Percentiles rank a stretch among this genome's conserved stretches.
Evolutionary conservation across 2,113 vertebrate genomes (phyloP).

Genomic region (Strix aluco): DNA sequence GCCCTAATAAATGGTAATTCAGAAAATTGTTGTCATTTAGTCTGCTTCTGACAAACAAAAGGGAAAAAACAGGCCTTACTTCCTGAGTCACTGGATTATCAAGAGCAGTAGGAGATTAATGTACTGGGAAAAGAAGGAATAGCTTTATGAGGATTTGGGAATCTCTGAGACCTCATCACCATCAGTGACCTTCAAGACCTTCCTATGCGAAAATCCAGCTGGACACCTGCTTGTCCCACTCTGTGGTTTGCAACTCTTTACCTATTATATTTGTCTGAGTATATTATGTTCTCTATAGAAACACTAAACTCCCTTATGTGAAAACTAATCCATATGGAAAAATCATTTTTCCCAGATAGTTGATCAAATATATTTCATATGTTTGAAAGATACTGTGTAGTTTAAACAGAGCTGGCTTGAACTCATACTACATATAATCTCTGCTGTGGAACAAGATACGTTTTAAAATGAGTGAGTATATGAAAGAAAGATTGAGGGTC

Average conservation of each 20-base stretch:
- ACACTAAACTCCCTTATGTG: slow-evolving; percentile 40
- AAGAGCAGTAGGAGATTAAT: neutral
- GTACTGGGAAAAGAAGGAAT: slow-evolving; percentile 35
- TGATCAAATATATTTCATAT: slow-evolving; percentile 57
- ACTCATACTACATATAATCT: slow-evolving; percentile 23
- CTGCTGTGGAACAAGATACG: slow-evolving; percentile 34
- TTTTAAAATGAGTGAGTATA: slow-evolving; percentile 15
- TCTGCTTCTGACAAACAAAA: neutral
- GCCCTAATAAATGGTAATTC: neutral
- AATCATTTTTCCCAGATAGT: slow-evolving; percentile 35
- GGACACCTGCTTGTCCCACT: slow-evolving; percentile 51
- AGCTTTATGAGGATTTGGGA: slow-evolving; percentile 24
- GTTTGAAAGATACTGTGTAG: slow-evolving; percentile 37
- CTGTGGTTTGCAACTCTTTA: slow-evolving; percentile 55
- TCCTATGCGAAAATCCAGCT: slow-evolving; percentile 39
- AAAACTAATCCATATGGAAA: slow-evolving; percentile 67
- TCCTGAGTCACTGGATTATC: slow-evolving; percentile 21
- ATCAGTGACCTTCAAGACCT: slow-evolving; percentile 12
- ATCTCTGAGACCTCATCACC: slow-evolving; percentile 48
- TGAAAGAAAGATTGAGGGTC: neutral
- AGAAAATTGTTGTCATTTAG: slow-evolving; percentile 21
- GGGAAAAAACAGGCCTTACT: neutral
- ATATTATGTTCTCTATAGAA: slow-evolving; percentile 45
- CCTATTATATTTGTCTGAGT: slow-evolving; percentile 45
- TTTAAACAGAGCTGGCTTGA: slow-evolving; percentile 36